Base-by-base conservation (phyloP, 2,888 invertebrate genomes). In the Drosophila sordidula region DNA sequence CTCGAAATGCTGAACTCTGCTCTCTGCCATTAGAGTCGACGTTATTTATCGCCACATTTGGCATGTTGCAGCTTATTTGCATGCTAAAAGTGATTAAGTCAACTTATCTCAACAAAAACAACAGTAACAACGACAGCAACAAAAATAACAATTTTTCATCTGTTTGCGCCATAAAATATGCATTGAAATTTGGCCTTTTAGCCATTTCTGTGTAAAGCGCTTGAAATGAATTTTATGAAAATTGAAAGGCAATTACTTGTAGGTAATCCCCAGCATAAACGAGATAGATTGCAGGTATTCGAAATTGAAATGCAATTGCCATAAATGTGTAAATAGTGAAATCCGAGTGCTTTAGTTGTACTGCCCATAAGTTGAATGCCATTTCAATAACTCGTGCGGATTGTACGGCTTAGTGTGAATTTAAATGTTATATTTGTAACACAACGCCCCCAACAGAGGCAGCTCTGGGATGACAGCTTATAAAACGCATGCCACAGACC, bases 41-140 rank as follows among this genome's bases (percentile, higher is more conserved):
- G 56, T 69, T 65, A 74, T 74, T 74, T 69, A 65, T 74, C 11
- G 75, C 42, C 54, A 51, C 61, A 71, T 57, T 65, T 61, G 65
- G 44, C 54, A 57, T 66, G 51, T 22, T 25, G 45, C 44, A 47
- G 55, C 32, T 50, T 52, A 65, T 75, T 75, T 62, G 52, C 77
- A 59, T 63, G 63, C 50, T 52, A 58, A 77, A 77, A 73, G 73
- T 71, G 68, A 71, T 71, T 79, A 75, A 75, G 78, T 64, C 58
- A 70, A 55, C 61, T 65, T 70, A 70, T 47, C 64, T 71, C 39
- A n/a, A 6, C 52, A 14, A 5, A 26, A 39, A 14, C 69, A 52
- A 54, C 68, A 57, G 42, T 25, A 46, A 29, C 42, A 51, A 29
- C 18, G 18, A 1, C 18, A 18, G 2, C 26, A 26, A 34, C 58